Conservation (phyloP, 2,888 invertebrate genomes). For the Drosophila putrida region DNA sequence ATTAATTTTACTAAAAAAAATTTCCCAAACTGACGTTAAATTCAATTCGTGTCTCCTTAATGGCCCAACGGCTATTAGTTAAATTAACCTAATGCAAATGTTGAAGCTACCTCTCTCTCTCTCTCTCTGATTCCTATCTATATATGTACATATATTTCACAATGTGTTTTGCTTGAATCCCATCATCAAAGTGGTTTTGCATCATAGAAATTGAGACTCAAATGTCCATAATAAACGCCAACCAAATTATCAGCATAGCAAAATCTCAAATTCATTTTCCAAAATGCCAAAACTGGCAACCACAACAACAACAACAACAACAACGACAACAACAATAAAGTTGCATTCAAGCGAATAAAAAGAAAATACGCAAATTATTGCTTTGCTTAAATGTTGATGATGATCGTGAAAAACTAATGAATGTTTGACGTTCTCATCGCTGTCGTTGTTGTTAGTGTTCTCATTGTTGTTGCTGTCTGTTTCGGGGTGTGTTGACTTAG, state of each 20-base stretch:
- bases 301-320: constrained; percentile 31
- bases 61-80: constrained; percentile 49
- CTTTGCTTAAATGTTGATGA: constrained; percentile 26
- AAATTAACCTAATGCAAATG: constrained; percentile 45
- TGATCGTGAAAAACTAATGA: constrained; percentile 54
- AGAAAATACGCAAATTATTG: constrained; percentile 41
- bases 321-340: constrained; percentile 34
- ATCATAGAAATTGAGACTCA: constrained; percentile 3
- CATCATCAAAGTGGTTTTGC: constrained; percentile 47
- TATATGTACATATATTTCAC: constrained; percentile 8
- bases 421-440: constrained; percentile 20
- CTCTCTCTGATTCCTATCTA: not conserved
- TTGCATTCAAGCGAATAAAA: constrained; percentile 75
- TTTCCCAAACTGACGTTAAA: constrained; percentile 34
- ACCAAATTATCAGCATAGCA: constrained; percentile 66
- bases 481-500: constrained; percentile 55
- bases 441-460: constrained; percentile 1
- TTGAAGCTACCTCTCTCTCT: constrained; percentile 5
- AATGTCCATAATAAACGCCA: constrained; percentile 53
- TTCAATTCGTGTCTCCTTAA: constrained; percentile 46
- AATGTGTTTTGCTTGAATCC: not conserved
- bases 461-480: constrained; percentile 5
- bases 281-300: constrained; percentile 71
- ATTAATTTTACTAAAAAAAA: constrained; percentile 16
- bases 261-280: constrained; percentile 67